Evolutionary conservation across 2,113 vertebrate species (phyloP), one percentile per base, ranked within the genome.

Genomic region (Gallinago jamesoni): DNA sequence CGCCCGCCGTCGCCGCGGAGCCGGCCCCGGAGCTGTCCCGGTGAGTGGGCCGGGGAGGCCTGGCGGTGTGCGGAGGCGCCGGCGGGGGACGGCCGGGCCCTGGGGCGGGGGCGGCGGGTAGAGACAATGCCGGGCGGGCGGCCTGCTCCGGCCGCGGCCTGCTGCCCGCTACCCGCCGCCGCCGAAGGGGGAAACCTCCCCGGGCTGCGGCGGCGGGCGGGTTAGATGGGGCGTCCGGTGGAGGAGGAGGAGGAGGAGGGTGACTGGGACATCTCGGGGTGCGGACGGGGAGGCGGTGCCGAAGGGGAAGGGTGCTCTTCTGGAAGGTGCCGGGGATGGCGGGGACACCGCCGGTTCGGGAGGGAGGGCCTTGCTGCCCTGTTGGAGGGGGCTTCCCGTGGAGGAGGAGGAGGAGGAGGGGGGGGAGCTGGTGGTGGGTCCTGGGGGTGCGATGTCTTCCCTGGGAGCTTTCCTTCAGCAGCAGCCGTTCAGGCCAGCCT

Each of bases 71-170:
- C 10, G 21, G 56, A 50, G 68, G 64, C 70, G 76, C 77, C 62
- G 43, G 76, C 28, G 59, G 48, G 47, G 80, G 50, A 73, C 80
- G 73, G 92, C 70, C 12, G 43, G 75, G 88, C 92, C 87, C 48
- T 14, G 31, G 57, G 73, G 92, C 83, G 92, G 62, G 95, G 84
- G 30, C 39, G 43, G 55, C 33, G 50, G 43, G 85, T 76, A 45
- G 91, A 95, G 88, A 97, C 97, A 98, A 97, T 97, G 96, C 94
- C 78, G 63, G 60, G 48, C 23, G 68, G 76, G 78, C 60, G 81
- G 95, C 90, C 94, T 85, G 82, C 45, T 43, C 52, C 59, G 72
- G 70, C 88, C 83, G 81, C 90, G 96, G 92, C 93, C 68, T 78
- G 73, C 90, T 86, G 59, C 62, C 93, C 4, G 2, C 8, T 60